A percentile compares a stretch with the other conserved stretches of the same genome.
These are phyloP conservation scores for Marronus borbonicus DNA, from an alignment of 2,888 invertebrate genomes.

Conservation along the genomic window DNA sequence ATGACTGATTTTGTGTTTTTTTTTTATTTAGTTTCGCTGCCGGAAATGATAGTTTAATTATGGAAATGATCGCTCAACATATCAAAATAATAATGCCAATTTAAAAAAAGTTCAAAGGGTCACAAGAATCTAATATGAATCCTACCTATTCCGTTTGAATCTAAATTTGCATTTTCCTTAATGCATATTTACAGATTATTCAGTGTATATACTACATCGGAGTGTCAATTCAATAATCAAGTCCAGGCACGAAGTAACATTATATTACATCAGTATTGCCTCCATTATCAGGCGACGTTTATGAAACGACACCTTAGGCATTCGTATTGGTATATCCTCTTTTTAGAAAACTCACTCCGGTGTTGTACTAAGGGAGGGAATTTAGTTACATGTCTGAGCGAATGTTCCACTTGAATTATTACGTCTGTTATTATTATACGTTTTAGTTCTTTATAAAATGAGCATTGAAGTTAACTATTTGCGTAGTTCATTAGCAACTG, in stretches of 20 bases:
- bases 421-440: background rate
- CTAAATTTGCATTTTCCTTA: constrained; percentile 17
- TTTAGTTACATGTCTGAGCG: background rate
- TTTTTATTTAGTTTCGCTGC: no score
- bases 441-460: background rate
- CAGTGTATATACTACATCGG: background rate
- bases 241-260: constrained; percentile 27
- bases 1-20: no score
- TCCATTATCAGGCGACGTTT: constrained; percentile 34
- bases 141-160: background rate
- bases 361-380: constrained; percentile 2
- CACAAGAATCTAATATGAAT: background rate
- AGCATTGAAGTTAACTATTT: background rate
- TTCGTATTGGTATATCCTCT: constrained; percentile 12
- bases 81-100: background rate
- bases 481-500: background rate
- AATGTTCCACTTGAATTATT: background rate
- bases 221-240: constrained; percentile 20
- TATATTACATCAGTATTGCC: constrained; percentile 44
- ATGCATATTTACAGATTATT: constrained; percentile 37
- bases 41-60: no score
- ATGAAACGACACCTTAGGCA: constrained; percentile 28
- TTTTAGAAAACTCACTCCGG: background rate
- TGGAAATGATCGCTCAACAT: background rate
- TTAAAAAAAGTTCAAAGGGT: no score